Base-by-base conservation (phyloP, 2,888 invertebrate species). In the Lithophane socia region DNA sequence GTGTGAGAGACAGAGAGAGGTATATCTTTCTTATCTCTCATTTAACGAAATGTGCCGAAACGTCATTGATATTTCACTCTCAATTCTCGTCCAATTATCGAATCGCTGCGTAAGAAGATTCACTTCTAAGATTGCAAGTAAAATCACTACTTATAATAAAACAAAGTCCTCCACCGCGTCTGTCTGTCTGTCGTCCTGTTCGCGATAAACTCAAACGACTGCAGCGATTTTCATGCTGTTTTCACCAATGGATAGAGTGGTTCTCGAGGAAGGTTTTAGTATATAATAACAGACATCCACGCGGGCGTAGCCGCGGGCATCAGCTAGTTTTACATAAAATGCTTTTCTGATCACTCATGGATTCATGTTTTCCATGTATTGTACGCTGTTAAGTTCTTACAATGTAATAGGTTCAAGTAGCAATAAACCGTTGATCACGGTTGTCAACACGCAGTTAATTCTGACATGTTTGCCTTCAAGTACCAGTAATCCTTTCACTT, bases 381-480 rank as follows among this genome's bases (percentile, higher is more conserved):
- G 8, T 13, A n/a, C 3, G 2, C 3, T 18, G 18, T 42, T 16
- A 63, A 54, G 29, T 47, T 56, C 29, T 52, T 13, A 54, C n/a
- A 44, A 44, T 52, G 44, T 66, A 58, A 42, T 16, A 49, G 58
- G 61, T 58, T 42, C n/a, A 67, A 75, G 64, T 16, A 72, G 67
- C 13, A 24, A 16, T 79, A 47, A 75, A 47, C 58, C 42, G 71
- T 56, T 72, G 74, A 74, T 71, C 67, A 47, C 24, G 29, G 68
- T 37, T 73, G 79, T 73, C 72, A 70, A 70, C 66, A 42, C 13
- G 16, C 44, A 73, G 49, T 75, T 49, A 64, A 75, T 70, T 56
- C 73, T 56, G 67, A 83, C 79, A 68, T n/a, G 83, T 83, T 83
- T 64, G n/a, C 83, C 83, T 83, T 83, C 83, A n/a, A 71, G 47